Base-by-base conservation (phyloP, 2,113 vertebrate genomes). In the Microtus ochrogaster region DNA sequence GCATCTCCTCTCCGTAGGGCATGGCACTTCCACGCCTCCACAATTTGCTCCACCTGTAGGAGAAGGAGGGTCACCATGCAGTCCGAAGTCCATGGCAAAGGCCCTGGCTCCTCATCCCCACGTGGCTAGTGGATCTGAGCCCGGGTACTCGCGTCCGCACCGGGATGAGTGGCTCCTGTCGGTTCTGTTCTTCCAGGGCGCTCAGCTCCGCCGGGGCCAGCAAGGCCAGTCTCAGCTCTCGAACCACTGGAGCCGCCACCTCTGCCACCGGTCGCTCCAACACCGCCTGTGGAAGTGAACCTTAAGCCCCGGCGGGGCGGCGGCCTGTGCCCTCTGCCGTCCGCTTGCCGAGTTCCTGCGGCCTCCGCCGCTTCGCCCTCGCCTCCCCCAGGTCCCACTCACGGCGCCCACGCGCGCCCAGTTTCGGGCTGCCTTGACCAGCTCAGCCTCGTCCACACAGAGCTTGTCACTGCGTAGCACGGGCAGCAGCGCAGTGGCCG, bases 361-460 rank as follows among this genome's bases (percentile, higher is more conserved):
- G 16, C 87, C 44, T 49, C 26, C 81, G 41, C 16, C 47, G 61
- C 52, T 49, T 41, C 85, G 41, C 16, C 47, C 66, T 16, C 7
- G 21, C 10, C n/a, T 78, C 63, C 58, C 39, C 8, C 47, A 55
- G 44, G 1, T 61, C 68, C 30, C 19, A 96, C 99, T 99, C 98
- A 99, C 99, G 0, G 99, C 99, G 91, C 98, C 99, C 97, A 99
- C 98, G 0, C 98, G 98, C 0, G 98, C 99, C 99, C 99, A 99
- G 91, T 98, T 98, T 72, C 98, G 92, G 88, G 98, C 98, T 2
- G 98, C 98, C 83, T 96, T 92, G 49, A 99, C 98, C 47, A 99
- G 98, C 24, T 99, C 98, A 61, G 97, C 88, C 82, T 99, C 99
- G 0, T 99, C 99, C 47, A 98, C 97, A 0, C 95, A 72, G 92